phyloP scores from a whole-genome alignment of 2,113 vertebrate species.

The Henicopernis longicauda region DNA sequence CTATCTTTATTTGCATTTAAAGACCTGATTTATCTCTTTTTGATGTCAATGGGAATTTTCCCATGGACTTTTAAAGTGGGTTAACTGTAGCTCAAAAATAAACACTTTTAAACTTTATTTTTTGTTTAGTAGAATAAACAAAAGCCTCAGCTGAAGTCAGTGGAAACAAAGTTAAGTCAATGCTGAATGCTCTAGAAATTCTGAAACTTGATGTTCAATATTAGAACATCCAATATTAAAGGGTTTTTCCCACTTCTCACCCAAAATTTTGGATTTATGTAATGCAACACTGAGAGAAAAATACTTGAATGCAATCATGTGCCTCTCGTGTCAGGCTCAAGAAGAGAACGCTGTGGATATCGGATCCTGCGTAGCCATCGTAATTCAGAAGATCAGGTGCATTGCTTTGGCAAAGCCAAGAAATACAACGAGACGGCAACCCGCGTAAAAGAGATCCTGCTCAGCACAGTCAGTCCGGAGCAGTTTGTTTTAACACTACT shows the following conservation, averaged over 20 bases:
- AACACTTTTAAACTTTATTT: neutral
- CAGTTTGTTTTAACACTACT: conserved; percentile 88
- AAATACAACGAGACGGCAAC: neutral
- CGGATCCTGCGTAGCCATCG: conserved; percentile 80
- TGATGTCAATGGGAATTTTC: neutral
- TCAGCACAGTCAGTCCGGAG: conserved; percentile 77
- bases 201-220: neutral
- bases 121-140: neutral
- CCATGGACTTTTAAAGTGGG: neutral
- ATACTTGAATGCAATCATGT: neutral
- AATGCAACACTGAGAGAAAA: neutral
- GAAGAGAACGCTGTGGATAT: conserved; percentile 88
- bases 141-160: neutral
- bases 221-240: neutral
- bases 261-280: neutral
- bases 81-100: neutral
- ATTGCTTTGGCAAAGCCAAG: conserved; percentile 57
- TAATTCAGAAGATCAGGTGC: conserved; percentile 58
- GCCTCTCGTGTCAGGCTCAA: conserved; percentile 73
- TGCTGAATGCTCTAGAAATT: neutral
- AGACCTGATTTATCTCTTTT: neutral
- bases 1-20: neutral
- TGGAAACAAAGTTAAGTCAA: neutral
- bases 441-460: conserved; percentile 48
- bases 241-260: neutral